Percentiles rank a stretch among this genome's conserved stretches.
phyloP scores from a whole-genome alignment of 1,140 invertebrate species.

The Drosophila arizonae region DNA sequence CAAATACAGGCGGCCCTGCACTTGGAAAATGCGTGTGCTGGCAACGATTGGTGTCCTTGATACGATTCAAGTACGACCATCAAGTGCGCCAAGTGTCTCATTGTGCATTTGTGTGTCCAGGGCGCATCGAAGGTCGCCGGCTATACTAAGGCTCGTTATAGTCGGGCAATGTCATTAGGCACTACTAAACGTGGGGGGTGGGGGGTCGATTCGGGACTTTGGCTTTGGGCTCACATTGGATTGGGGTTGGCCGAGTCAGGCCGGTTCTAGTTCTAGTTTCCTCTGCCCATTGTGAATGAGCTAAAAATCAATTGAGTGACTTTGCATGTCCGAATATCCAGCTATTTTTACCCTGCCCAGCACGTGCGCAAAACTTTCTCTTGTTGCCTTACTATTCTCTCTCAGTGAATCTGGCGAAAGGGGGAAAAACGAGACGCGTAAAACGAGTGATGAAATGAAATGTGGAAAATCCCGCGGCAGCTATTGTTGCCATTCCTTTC shows the following conservation, averaged over 20 bases:
- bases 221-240: neutral
- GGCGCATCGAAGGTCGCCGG: slow-evolving; percentile 53
- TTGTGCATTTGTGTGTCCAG: slow-evolving; percentile 68
- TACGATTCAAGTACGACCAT: slow-evolving; percentile 72
- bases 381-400: too few relatives aligned
- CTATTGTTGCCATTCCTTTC: slow-evolving; percentile 22
- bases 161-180: slow-evolving; percentile 61
- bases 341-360: slow-evolving; percentile 10
- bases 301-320: slow-evolving; percentile 75
- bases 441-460: slow-evolving; percentile 48
- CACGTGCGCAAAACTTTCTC: too few relatives aligned
- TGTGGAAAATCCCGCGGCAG: slow-evolving; percentile 29
- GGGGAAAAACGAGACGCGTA: slow-evolving; percentile 33
- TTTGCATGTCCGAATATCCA: slow-evolving; percentile 59
- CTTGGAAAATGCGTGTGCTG: slow-evolving; percentile 49
- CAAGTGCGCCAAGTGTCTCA: slow-evolving; percentile 73
- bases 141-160: slow-evolving; percentile 25
- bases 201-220: neutral
- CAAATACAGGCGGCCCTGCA: slow-evolving; percentile 9
- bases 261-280: too few relatives aligned
- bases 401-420: slow-evolving; percentile 21
- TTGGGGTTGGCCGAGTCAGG: neutral
- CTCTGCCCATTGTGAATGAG: slow-evolving; percentile 28
- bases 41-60: slow-evolving; percentile 77
- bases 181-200: neutral